phyloP scores from a whole-genome alignment of 2,113 vertebrate species.

The Gorsachius goisagi region DNA sequence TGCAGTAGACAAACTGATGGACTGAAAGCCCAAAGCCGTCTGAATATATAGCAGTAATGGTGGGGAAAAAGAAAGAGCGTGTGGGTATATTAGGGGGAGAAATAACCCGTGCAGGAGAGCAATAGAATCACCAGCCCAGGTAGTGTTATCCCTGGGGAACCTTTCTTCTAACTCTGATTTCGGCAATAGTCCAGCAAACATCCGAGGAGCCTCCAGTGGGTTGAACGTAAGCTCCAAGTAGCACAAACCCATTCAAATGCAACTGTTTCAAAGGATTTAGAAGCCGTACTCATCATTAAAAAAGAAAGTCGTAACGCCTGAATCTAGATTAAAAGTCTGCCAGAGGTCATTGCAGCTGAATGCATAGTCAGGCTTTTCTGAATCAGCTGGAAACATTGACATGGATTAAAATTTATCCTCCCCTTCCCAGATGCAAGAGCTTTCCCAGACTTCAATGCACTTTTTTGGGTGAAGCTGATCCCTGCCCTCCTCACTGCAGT shows the following conservation, averaged over 20 bases:
- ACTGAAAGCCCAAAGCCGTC: not conserved
- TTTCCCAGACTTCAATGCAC: not conserved
- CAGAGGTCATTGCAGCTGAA: constrained; percentile 14
- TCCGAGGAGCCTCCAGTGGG: not conserved
- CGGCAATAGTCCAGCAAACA: not conserved
- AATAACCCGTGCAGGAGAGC: not conserved
- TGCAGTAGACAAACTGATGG: not conserved
- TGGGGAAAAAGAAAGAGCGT: not conserved
- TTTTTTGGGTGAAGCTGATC: not conserved
- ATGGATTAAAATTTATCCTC: constrained; percentile 22
- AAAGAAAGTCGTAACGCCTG: not conserved
- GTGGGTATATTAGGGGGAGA: not conserved
- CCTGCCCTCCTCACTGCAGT: not conserved
- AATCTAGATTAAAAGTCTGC: constrained; percentile 18
- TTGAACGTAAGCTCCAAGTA: not conserved
- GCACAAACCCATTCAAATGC: not conserved
- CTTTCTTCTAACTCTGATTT: not conserved
- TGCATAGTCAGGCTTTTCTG: constrained; percentile 10
- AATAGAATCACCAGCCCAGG: not conserved
- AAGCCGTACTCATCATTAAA: not conserved
- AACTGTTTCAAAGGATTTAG: not conserved
- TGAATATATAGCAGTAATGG: not conserved
- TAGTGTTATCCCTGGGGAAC: not conserved
- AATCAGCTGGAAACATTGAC: not conserved
- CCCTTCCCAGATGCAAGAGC: not conserved